phyloP scores from a whole-genome alignment of 1,140 invertebrate species.

The Ceratosolen solmsi region DNA sequence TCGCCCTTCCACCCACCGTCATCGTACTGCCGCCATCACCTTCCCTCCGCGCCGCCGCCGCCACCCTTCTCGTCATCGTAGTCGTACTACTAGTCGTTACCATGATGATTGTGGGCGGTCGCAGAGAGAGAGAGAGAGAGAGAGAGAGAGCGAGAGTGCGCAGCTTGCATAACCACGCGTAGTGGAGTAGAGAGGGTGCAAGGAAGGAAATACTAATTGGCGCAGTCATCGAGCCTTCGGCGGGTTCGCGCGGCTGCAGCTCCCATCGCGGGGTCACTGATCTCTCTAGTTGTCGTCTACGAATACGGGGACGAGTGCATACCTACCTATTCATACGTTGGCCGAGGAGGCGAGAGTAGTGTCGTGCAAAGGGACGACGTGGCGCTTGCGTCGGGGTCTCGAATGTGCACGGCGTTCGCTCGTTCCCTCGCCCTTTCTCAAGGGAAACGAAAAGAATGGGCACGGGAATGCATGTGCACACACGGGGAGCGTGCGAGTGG shows the following conservation, averaged over 20 bases:
- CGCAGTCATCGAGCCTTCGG: constrained; percentile 57
- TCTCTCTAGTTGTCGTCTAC: constrained; percentile 59
- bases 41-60: neutral
- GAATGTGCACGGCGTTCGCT: neutral
- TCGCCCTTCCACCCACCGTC: neutral
- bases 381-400: constrained; percentile 37
- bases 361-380: constrained; percentile 43
- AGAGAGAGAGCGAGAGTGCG: neutral
- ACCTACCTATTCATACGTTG: constrained; percentile 64
- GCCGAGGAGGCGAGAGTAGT: constrained; percentile 26
- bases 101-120: neutral
- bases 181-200: constrained; percentile 29
- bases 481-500: constrained; percentile 45
- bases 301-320: constrained; percentile 58
- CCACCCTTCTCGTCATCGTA: neutral
- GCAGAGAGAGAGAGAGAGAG: neutral
- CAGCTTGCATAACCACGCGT: neutral
- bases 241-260: neutral
- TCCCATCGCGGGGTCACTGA: constrained; percentile 59
- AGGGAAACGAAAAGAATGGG: constrained; percentile 38
- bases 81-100: neutral
- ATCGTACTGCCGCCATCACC: constrained; percentile 29
- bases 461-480: constrained; percentile 49
- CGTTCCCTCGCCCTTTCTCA: constrained; percentile 18
- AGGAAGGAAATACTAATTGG: constrained; percentile 61